phyloP scores from a whole-genome alignment of 2,113 vertebrate genomes.

The Halichoerus grypus region DNA sequence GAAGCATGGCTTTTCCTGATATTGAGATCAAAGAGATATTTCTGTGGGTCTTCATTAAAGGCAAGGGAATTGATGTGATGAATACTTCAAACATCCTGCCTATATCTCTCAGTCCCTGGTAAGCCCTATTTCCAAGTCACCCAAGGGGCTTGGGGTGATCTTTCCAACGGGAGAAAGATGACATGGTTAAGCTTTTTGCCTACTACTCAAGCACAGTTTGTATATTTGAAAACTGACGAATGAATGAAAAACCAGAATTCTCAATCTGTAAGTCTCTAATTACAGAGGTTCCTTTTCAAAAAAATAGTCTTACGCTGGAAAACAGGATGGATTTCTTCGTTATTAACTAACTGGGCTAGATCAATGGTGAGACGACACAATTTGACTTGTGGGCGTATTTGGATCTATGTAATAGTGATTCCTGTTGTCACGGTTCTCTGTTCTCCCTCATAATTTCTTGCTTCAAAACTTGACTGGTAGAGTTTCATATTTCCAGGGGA shows the following conservation, averaged over 20 bases:
- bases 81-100: neutral
- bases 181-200: neutral
- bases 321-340: conserved; percentile 5
- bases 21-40: neutral
- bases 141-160: neutral
- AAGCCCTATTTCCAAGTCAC: neutral
- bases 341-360: conserved; percentile 17
- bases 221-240: conserved; percentile 23
- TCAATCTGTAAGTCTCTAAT: neutral
- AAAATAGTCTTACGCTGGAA: neutral
- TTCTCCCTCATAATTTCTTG: conserved; percentile 15
- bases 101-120: neutral
- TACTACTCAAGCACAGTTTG: neutral
- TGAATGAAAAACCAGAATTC: conserved; percentile 3
- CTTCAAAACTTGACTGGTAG: neutral
- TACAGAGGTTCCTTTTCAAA: neutral
- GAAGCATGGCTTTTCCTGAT: neutral
- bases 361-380: conserved; percentile 27
- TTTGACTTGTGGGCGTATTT: conserved; percentile 32
- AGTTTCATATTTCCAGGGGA: conserved; percentile 30
- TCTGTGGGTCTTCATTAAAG: conserved; percentile 17
- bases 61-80: neutral
- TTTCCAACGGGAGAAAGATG: conserved; percentile 19
- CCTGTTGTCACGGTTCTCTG: neutral
- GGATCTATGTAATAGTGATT: conserved; percentile 34